A percentile compares a stretch with the other conserved stretches of the same genome.
Evolutionary conservation across 2,888 invertebrate species (phyloP).

Genomic region (Drosophila kanekoi): DNA sequence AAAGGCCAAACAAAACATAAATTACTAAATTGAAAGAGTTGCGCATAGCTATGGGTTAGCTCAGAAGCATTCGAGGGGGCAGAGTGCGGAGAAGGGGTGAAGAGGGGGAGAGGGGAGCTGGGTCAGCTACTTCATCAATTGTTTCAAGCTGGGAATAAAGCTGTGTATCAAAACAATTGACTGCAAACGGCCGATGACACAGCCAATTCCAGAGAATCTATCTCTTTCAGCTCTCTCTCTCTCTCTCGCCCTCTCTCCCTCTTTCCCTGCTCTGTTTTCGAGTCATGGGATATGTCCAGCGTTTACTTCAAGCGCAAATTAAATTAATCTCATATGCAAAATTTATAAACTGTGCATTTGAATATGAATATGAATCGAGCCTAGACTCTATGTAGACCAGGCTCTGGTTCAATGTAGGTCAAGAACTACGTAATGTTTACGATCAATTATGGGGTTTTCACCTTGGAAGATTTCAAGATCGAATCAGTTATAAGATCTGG

Average conservation of each 20-base stretch:
- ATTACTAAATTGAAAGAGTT: constrained; percentile 52
- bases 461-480: too few relatives aligned
- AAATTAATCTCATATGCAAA: constrained; percentile 26
- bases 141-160: constrained; percentile 8
- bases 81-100: not conserved
- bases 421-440: not conserved
- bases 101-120: not conserved
- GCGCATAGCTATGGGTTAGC: not conserved
- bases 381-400: not conserved
- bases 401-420: constrained; percentile 27
- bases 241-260: not conserved
- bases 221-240: not conserved
- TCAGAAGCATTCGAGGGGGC: not conserved
- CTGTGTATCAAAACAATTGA: constrained; percentile 1
- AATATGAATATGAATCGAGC: constrained; percentile 28
- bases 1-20: constrained; percentile 37
- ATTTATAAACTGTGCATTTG: constrained; percentile 37
- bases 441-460: constrained; percentile 1
- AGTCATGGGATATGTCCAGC: constrained; percentile 7
- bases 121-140: constrained; percentile 18
- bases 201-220: constrained; percentile 6
- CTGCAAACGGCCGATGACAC: constrained; percentile 1
- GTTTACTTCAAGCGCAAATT: not conserved
- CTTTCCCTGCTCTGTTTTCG: not conserved
- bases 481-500: too few relatives aligned